These are phyloP conservation scores for Sarcoramphus papa DNA, from an alignment of 2,797 vertebrate species.

Conservation along the genomic window DNA sequence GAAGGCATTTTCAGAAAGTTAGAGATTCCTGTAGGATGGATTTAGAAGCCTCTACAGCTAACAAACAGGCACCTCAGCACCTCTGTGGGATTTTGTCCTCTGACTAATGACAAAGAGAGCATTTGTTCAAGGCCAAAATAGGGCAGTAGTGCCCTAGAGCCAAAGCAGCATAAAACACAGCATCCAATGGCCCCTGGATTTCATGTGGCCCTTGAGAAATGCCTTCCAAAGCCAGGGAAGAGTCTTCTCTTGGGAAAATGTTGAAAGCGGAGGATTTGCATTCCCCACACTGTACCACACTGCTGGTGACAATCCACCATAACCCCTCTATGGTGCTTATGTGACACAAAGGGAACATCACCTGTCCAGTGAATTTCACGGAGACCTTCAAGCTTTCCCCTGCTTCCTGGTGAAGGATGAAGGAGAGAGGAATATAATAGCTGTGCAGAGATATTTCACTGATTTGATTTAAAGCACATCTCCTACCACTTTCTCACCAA, in stretches of 20 bases:
- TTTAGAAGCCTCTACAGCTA: neutral
- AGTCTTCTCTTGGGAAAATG: neutral
- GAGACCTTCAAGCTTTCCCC: neutral
- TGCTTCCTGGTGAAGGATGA: neutral
- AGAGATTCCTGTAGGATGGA: neutral
- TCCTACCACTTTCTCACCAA: neutral
- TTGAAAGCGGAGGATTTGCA: neutral
- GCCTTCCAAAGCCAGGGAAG: neutral
- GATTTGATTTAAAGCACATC: neutral
- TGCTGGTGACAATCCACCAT: neutral
- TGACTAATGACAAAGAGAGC: neutral
- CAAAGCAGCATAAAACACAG: neutral
- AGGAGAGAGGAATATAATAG: neutral
- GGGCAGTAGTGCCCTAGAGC: neutral
- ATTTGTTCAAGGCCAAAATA: neutral
- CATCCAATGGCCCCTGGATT: neutral
- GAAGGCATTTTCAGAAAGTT: neutral
- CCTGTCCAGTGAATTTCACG: neutral
- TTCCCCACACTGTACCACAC: neutral
- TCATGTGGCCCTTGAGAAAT: neutral
- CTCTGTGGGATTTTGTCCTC: neutral
- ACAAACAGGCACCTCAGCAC: neutral
- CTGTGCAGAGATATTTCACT: neutral
- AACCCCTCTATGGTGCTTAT: neutral
- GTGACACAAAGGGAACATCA: neutral